Evolutionary conservation across 2,113 vertebrate species (phyloP), one percentile per base, ranked within the genome.

Genomic region (Hydropotes inermis): DNA sequence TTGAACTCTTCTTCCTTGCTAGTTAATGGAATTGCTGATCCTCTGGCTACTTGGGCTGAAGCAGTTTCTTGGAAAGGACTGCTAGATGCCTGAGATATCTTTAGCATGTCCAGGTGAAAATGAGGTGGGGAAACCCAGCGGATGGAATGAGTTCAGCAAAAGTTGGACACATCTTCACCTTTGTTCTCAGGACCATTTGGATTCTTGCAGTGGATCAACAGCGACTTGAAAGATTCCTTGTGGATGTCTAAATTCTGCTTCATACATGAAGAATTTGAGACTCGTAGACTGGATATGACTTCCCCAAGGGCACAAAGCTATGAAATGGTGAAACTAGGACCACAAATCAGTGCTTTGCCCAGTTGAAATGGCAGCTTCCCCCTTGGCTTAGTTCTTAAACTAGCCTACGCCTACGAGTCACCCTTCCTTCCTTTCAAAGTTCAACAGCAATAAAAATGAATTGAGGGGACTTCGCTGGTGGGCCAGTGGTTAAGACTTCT

Each of bases 61-160:
- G 55, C 47, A 43, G 45, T 57, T 96, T 97, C 89, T 55, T 97
- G 88, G 95, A 96, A 89, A 95, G 28, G 82, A 70, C 84, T 87
- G 91, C 86, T 17, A 39, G 19, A 33, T n/a, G 93, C 95, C 89
- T 47, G 91, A 55, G 57, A 43, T 96, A 96, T 91, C 97, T 92
- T 98, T 96, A 97, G 95, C 85, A 30, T 57, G 45, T 70, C 27
- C 50, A 23, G 87, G 87, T 33, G 30, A 94, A 96, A 97, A 93
- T 89, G 93, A 94, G 67, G 60, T 47, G 33, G 82, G 96, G n/a
- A 89, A 91, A 94, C 83, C 95, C 96, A 70, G 30, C 4, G 3
- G 87, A 79, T 36, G 30, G 70, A 91, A 91, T 43, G 82, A 50
- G 50, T 61, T 91, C 92, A 93, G 82, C 91, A 60, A 82, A 81